phyloP scores from a whole-genome alignment of 2,113 vertebrate genomes.

The Falco punctatus region DNA sequence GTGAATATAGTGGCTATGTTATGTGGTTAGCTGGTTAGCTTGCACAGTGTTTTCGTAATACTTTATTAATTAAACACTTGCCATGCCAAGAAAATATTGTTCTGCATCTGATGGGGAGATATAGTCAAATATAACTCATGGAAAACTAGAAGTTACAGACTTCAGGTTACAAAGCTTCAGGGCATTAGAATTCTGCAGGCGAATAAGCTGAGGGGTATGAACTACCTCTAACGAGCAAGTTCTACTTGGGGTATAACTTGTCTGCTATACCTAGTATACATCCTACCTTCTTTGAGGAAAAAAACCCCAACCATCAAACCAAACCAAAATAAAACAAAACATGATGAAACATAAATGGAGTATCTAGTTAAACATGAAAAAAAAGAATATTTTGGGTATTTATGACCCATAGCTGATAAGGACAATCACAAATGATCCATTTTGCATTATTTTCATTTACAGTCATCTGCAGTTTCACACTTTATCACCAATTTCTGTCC shows the following conservation, averaged over 20 bases:
- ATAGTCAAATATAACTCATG: neutral
- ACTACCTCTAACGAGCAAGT: neutral
- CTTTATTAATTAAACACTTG: neutral
- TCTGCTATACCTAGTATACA: neutral
- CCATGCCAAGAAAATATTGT: neutral
- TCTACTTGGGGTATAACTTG: neutral
- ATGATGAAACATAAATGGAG: neutral
- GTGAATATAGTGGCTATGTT: neutral
- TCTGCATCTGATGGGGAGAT: neutral
- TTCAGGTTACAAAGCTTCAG: neutral
- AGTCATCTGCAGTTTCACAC: neutral
- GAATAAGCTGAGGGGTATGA: neutral
- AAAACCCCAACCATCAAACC: accelerated
- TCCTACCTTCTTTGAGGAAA: neutral
- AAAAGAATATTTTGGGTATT: neutral
- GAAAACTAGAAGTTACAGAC: neutral
- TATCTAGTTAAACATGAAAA: neutral
- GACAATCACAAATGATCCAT: neutral
- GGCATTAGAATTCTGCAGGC: neutral
- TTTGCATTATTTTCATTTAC: neutral
- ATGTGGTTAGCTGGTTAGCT: neutral
- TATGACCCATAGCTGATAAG: neutral
- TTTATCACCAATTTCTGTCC: neutral
- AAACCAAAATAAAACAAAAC: neutral
- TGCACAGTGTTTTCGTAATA: neutral